A percentile compares a stretch with the other conserved stretches of the same genome.
These are phyloP conservation scores for Azorinus chamasolen DNA, from an alignment of 2,888 invertebrate species.

Conservation along the genomic window DNA sequence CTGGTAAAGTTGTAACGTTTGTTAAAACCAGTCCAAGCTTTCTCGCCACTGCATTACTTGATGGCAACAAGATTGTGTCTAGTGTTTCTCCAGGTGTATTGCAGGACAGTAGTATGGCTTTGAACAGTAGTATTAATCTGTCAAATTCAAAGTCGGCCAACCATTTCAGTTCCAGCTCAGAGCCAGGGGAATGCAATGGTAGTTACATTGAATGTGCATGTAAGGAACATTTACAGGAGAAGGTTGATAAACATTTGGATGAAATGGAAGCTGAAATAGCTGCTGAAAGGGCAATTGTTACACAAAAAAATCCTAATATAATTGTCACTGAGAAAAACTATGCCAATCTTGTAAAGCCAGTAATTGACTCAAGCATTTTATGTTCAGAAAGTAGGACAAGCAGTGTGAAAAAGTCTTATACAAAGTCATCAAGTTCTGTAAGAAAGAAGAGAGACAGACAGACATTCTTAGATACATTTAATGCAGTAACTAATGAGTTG, in stretches of 20 bases:
- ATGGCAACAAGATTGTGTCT: too few species aligned
- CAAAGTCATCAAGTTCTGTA: slow-evolving; percentile 5
- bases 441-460: slow-evolving; percentile 25
- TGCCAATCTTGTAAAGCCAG: too few species aligned
- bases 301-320: too few species aligned
- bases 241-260: too few species aligned
- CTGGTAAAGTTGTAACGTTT: slow-evolving; percentile 60
- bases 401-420: too few species aligned
- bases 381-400: too few species aligned
- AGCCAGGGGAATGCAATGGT: background rate
- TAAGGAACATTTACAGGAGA: background rate
- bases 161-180: background rate
- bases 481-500: slow-evolving; percentile 50
- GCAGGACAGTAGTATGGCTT: too few species aligned
- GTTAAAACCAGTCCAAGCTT: slow-evolving; percentile 59
- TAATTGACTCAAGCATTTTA: too few species aligned
- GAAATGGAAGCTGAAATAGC: background rate
- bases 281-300: background rate
- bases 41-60: slow-evolving; percentile 11
- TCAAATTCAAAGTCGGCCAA: too few species aligned
- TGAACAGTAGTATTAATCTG: too few species aligned
- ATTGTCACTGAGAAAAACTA: too few species aligned
- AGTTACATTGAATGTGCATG: background rate
- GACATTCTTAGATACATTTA: slow-evolving; percentile 52
- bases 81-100: too few species aligned